A percentile compares a stretch with the other conserved stretches of the same genome.
Evolutionary conservation across 2,797 vertebrate species (phyloP).

Genomic region (Gallinago solitaria): DNA sequence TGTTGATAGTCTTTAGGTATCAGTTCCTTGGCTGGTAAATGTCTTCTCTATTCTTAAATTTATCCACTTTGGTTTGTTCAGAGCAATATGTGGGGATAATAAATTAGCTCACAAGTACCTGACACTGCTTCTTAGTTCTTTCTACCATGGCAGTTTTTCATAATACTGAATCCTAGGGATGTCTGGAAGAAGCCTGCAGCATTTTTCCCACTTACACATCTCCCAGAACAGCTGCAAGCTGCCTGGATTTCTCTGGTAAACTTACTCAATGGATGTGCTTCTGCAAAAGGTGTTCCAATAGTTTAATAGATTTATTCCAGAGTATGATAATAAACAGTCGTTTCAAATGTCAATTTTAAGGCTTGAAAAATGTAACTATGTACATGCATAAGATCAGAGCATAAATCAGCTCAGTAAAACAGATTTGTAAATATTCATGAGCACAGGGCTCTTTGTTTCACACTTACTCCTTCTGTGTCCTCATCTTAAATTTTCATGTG

Average conservation of each 20-base stretch:
- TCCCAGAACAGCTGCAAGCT: background rate
- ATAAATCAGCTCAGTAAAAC: slow-evolving; percentile 44
- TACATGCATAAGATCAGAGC: background rate
- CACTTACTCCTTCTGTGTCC: background rate
- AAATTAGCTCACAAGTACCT: background rate
- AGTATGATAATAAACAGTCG: background rate
- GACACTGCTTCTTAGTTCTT: background rate
- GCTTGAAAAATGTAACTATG: slow-evolving; percentile 40
- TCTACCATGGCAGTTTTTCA: background rate
- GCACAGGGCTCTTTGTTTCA: background rate
- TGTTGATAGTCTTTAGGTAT: slow-evolving; percentile 32
- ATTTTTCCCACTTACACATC: background rate
- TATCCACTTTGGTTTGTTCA: slow-evolving; percentile 26
- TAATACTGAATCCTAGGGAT: background rate
- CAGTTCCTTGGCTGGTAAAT: slow-evolving; percentile 2
- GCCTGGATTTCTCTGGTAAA: background rate
- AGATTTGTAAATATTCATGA: slow-evolving; percentile 55
- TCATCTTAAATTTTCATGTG: slow-evolving; percentile 14
- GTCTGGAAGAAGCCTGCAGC: slow-evolving; percentile 2
- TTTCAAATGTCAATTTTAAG: slow-evolving; percentile 30
- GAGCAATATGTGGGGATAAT: background rate
- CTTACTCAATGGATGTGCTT: background rate
- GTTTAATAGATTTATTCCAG: slow-evolving; percentile 44
- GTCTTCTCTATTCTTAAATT: slow-evolving; percentile 30
- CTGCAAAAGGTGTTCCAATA: slow-evolving; percentile 9